Evolutionary conservation across 2,888 invertebrate genomes (phyloP), one percentile per base, ranked within the genome.

Genomic region (Microctonus brassicae): DNA sequence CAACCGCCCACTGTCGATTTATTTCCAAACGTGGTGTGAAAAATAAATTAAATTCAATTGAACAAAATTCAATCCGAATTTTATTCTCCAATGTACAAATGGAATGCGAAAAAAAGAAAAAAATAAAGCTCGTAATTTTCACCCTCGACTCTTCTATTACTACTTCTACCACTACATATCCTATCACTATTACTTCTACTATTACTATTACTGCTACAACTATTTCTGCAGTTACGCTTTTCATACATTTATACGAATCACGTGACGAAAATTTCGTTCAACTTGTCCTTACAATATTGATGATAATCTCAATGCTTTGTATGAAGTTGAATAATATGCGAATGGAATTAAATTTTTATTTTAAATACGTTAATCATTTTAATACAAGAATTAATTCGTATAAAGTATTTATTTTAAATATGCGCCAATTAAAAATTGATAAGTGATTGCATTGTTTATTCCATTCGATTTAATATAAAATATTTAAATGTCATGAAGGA

Each of bases 41-140:
- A 67, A 68, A 69, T 62, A 70, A 72, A 75, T 75, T 73, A 70
- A 73, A 76, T 69, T 58, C 66, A 73, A 76, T 76, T 73, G 72
- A 75, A 75, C 63, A 70, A 68, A 70, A 70, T 69, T 72, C 73
- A 72, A 76, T 73, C 52, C 47, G 47, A 66, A 55, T 71, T 65
- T 66, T 70, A 70, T 36, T 65, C 66, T 65, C 58, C 64, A 65
- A 64, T 65, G 70, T 61, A 61, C 60, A 22, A 42, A 26, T 26
- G 63, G 33, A 39, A 68, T 26, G 52, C 7, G 55, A 52, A 39
- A 17, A 55, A 47, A 52, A 64, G 55, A 69, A 69, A 57, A 65
- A 65, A 13, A 17, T 5, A 64, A 39, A 66, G 52, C 22, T 71
- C 53, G 61, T 53, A 71, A 71, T 61, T 71, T 61, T 20, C 57